These are phyloP conservation scores for Notamacropus eugenii DNA, from an alignment of 2,797 vertebrate genomes.

Conservation along the genomic window DNA sequence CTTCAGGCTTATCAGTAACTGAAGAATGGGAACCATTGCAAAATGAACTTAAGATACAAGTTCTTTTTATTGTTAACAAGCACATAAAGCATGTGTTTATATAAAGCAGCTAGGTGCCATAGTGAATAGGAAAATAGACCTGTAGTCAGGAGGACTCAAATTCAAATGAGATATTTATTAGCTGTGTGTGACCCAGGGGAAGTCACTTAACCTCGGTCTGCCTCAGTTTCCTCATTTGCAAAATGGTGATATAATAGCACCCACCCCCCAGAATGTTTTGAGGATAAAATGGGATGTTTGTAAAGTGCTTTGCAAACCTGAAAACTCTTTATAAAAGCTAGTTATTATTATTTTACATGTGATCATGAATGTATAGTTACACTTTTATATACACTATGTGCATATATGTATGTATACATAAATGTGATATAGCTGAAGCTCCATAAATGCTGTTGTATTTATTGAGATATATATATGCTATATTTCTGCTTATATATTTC, in stretches of 20 bases:
- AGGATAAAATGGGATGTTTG: background rate
- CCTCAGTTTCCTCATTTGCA: background rate
- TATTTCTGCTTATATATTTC: background rate
- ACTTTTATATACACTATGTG: background rate
- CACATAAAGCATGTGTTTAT: background rate
- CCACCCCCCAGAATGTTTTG: background rate
- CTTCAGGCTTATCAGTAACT: background rate
- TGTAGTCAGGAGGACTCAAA: background rate
- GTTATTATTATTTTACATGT: background rate
- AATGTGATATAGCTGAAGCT: background rate
- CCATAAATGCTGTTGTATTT: background rate
- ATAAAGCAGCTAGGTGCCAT: background rate
- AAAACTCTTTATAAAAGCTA: background rate
- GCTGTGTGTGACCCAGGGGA: background rate
- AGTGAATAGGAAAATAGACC: background rate
- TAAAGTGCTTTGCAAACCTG: background rate
- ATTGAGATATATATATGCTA: background rate
- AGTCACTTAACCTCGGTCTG: background rate
- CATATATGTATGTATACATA: no score
- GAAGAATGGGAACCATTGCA: background rate
- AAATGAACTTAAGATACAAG: background rate
- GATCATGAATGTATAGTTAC: background rate
- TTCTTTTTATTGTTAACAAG: background rate
- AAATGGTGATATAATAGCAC: background rate
- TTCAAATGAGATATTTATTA: background rate